Conservation (phyloP, 2,888 invertebrate species). For the Anagyrus pseudococci region DNA sequence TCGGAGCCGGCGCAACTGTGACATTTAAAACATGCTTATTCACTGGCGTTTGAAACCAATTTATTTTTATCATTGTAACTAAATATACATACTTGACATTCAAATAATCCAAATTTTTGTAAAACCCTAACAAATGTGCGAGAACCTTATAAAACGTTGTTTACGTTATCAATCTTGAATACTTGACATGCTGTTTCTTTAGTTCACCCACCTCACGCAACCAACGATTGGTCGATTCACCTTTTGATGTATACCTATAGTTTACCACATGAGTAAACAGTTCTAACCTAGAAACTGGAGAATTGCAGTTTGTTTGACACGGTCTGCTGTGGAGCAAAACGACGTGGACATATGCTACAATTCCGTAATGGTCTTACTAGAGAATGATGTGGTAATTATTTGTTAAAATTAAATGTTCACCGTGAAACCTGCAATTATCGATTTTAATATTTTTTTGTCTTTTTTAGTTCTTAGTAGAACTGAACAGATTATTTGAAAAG, state of each 20-base stretch:
- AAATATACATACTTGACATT: too few species aligned
- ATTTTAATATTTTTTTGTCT: slow-evolving; percentile 37
- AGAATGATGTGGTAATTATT: slow-evolving; percentile 71
- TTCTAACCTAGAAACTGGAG: slow-evolving; percentile 38
- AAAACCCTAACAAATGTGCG: not conserved
- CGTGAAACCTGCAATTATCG: slow-evolving; percentile 10
- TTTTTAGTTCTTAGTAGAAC: slow-evolving; percentile 82
- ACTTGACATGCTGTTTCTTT: too few species aligned
- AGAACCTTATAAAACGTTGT: not conserved
- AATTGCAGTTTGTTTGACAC: slow-evolving; percentile 41
- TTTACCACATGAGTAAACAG: not conserved
- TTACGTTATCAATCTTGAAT: not conserved
- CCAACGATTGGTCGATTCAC: not conserved
- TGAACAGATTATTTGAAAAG: slow-evolving; percentile 85
- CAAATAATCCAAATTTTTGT: not conserved
- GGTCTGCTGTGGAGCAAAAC: slow-evolving; percentile 20
- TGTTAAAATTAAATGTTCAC: slow-evolving; percentile 18
- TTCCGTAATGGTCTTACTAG: slow-evolving; percentile 70
- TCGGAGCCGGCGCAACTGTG: not conserved
- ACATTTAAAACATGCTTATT: not conserved
- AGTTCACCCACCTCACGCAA: too few species aligned
- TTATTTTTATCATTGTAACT: too few species aligned
- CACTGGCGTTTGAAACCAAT: too few species aligned
- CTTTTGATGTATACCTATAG: not conserved
- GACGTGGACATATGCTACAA: slow-evolving; percentile 50